Percentiles rank a stretch among this genome's conserved stretches.
Evolutionary conservation across 2,888 invertebrate genomes (phyloP).

Genomic region (Polymixis flavicincta): DNA sequence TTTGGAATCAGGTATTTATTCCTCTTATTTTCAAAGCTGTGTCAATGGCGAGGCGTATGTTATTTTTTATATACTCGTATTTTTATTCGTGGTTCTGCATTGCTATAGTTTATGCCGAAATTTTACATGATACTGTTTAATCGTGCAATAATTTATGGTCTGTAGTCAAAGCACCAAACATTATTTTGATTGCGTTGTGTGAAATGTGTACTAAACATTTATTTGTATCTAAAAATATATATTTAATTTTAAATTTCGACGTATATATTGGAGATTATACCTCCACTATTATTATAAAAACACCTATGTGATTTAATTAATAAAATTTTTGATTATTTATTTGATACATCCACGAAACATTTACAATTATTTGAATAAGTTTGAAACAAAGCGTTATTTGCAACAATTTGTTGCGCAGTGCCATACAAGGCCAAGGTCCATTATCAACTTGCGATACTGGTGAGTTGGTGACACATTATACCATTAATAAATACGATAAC

Average conservation of each 20-base stretch:
- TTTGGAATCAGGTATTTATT: slow-evolving; percentile 76
- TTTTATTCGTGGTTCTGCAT: slow-evolving; percentile 23
- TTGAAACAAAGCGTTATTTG: slow-evolving; percentile 3
- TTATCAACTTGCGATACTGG: neutral
- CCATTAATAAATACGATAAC: neutral
- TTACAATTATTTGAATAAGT: neutral
- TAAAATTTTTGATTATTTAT: neutral
- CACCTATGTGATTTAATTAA: neutral
- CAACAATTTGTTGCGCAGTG: slow-evolving; percentile 13
- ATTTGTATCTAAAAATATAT: neutral
- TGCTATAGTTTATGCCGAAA: slow-evolving; percentile 19
- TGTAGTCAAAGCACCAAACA: slow-evolving; percentile 3
- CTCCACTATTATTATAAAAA: neutral
- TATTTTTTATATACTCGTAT: neutral
- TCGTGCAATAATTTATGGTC: neutral
- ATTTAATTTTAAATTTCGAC: no score
- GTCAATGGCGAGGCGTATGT: slow-evolving; percentile 26
- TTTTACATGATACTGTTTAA: slow-evolving; percentile 19
- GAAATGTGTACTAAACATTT: neutral
- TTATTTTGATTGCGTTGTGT: slow-evolving; percentile 17
- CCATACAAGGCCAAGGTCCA: slow-evolving; percentile 20
- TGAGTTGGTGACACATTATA: slow-evolving; percentile 1
- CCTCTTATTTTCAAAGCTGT: slow-evolving; percentile 24
- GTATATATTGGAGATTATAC: neutral
- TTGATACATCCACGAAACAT: neutral